These are phyloP conservation scores for Eufriesea mexicana DNA, from an alignment of 1,140 invertebrate species.

Conservation along the genomic window DNA sequence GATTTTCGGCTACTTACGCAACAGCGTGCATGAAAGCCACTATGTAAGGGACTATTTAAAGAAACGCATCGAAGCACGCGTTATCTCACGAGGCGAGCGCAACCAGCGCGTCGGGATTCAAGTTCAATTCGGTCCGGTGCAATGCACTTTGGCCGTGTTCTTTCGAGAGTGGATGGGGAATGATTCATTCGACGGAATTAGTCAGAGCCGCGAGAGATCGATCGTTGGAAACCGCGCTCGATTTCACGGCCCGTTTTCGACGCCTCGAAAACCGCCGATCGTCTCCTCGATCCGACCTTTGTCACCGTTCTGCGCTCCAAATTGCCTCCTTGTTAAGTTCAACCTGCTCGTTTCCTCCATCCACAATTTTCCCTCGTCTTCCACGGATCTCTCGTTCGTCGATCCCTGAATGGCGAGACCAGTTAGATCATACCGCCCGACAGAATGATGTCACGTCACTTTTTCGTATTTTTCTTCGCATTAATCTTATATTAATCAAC, in stretches of 20 bases:
- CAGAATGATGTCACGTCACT: no score
- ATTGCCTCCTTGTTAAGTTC: not conserved
- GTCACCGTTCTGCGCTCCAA: not conserved
- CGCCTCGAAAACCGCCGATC: not conserved
- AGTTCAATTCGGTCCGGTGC: constrained; percentile 46
- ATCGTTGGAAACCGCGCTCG: constrained; percentile 21
- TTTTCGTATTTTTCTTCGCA: no score
- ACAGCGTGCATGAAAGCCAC: not conserved
- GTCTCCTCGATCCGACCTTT: no score
- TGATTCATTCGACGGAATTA: constrained; percentile 49
- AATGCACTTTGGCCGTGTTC: constrained; percentile 49
- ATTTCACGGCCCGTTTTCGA: constrained; percentile 9
- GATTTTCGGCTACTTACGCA: not conserved
- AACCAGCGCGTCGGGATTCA: constrained; percentile 20
- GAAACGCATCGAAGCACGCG: constrained; percentile 17
- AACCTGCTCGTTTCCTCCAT: no score
- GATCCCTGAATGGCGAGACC: no score
- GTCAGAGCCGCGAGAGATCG: constrained; percentile 45
- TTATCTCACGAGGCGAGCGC: constrained; percentile 25
- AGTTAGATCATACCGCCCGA: no score
- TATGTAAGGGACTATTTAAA: constrained; percentile 13
- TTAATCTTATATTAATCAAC: no score
- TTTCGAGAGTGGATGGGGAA: constrained; percentile 28
- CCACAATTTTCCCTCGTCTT: no score
- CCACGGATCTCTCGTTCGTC: no score